phyloP scores from a whole-genome alignment of 2,797 vertebrate genomes.

The Protonibea diacanthus region DNA sequence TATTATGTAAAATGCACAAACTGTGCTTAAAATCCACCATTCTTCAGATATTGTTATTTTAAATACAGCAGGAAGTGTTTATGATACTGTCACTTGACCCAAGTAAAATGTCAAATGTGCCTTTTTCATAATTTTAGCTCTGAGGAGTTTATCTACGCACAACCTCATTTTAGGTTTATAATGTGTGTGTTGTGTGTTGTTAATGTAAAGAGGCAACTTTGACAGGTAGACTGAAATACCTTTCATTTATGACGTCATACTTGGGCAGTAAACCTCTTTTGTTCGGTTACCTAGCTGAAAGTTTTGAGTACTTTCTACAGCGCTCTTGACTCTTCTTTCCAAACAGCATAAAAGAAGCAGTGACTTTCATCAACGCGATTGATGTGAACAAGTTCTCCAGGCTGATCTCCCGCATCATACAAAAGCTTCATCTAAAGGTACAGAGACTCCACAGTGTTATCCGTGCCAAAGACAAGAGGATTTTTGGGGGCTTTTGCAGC shows the following conservation, averaged over 20 bases:
- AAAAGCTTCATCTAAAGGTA: conserved; percentile 97
- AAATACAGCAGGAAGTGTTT: background rate
- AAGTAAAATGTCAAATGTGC: background rate
- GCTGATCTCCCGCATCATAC: conserved; percentile 92
- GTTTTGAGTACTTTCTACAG: conserved; percentile 12
- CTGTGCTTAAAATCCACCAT: background rate
- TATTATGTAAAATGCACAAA: background rate
- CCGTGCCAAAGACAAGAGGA: conserved; percentile 41
- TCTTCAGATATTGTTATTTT: background rate
- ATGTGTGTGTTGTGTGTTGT: background rate
- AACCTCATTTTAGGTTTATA: background rate
- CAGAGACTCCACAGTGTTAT: conserved; percentile 20
- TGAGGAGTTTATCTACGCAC: background rate
- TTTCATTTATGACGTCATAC: background rate
- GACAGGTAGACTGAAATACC: background rate
- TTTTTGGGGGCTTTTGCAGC: conserved; percentile 41
- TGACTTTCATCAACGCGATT: conserved; percentile 89
- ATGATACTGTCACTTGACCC: background rate
- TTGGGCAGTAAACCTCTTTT: background rate
- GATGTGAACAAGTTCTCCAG: conserved; percentile 92
- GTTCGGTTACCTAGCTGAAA: background rate
- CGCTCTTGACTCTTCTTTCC: conserved; percentile 32
- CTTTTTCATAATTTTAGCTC: background rate
- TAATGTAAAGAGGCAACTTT: background rate
- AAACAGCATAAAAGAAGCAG: conserved; percentile 93